phyloP scores from a whole-genome alignment of 2,113 vertebrate species.

The Lepisosteus osseus region DNA sequence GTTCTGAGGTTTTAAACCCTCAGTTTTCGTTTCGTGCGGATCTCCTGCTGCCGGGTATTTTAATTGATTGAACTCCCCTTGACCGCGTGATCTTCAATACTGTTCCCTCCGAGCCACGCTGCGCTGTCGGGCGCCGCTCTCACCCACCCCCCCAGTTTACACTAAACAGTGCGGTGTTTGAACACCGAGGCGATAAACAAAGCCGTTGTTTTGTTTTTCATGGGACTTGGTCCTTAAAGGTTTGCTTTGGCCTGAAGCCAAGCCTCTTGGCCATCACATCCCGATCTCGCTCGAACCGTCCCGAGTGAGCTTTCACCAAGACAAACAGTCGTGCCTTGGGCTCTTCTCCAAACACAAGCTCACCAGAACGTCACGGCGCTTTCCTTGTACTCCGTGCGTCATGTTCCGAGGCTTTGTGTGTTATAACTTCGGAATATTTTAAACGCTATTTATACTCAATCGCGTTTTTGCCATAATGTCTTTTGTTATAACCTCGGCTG shows the following conservation, averaged over 20 bases:
- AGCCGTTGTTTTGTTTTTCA: slow-evolving; percentile 7
- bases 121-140: background rate
- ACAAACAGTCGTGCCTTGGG: no score
- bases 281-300: slow-evolving; percentile 1
- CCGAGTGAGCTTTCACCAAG: background rate
- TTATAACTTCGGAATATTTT: no score
- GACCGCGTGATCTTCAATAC: background rate
- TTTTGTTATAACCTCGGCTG: no score
- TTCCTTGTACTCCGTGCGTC: no score
- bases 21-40: background rate
- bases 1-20: background rate
- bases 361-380: no score
- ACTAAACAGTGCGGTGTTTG: slow-evolving; percentile 9
- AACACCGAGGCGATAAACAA: slow-evolving; percentile 1
- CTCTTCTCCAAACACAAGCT: no score
- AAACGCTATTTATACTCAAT: no score
- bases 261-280: slow-evolving; percentile 12
- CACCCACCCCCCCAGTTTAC: slow-evolving; percentile 1
- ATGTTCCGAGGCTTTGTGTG: no score
- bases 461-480: no score
- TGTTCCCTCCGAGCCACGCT: background rate
- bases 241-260: slow-evolving; percentile 15
- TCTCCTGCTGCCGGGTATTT: no score
- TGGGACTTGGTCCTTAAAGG: background rate
- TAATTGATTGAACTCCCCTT: background rate